Conservation (phyloP, 1,140 invertebrate genomes). For the Caerostris darwini region DNA sequence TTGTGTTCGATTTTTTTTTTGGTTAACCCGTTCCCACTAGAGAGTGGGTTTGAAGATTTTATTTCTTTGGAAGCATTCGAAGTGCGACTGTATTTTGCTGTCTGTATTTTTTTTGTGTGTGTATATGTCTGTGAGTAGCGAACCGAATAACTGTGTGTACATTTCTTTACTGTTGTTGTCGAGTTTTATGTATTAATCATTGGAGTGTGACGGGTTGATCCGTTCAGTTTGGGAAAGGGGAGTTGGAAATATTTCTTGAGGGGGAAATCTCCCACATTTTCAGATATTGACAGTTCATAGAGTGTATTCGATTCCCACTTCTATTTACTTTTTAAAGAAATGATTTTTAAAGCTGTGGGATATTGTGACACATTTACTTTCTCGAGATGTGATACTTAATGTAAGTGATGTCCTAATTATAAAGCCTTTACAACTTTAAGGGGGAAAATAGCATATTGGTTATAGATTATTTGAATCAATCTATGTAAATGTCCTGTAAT, state of each 20-base stretch:
- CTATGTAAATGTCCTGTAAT: too few relatives aligned
- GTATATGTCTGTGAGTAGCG: neutral
- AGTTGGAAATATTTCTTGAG: neutral
- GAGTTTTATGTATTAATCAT: constrained; percentile 30
- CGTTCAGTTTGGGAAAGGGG: neutral
- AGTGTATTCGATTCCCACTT: neutral
- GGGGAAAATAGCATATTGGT: too few relatives aligned
- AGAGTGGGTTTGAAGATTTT: neutral
- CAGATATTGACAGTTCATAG: neutral
- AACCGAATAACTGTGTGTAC: neutral
- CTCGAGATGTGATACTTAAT: too few relatives aligned
- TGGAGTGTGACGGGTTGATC: constrained; percentile 14
- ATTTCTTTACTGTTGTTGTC: neutral
- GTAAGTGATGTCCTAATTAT: too few relatives aligned
- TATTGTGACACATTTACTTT: too few relatives aligned
- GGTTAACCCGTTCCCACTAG: neutral
- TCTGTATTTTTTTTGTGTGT: neutral
- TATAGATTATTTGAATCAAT: too few relatives aligned
- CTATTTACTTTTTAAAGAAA: neutral
- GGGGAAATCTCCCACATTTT: neutral
- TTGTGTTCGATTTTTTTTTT: constrained; percentile 19
- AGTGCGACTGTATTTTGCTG: neutral
- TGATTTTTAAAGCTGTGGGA: neutral
- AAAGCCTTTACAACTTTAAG: too few relatives aligned
- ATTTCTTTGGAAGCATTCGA: constrained; percentile 11